Base-by-base conservation (phyloP, 2,113 vertebrate genomes). In the Oncorhynchus gorbuscha region DNA sequence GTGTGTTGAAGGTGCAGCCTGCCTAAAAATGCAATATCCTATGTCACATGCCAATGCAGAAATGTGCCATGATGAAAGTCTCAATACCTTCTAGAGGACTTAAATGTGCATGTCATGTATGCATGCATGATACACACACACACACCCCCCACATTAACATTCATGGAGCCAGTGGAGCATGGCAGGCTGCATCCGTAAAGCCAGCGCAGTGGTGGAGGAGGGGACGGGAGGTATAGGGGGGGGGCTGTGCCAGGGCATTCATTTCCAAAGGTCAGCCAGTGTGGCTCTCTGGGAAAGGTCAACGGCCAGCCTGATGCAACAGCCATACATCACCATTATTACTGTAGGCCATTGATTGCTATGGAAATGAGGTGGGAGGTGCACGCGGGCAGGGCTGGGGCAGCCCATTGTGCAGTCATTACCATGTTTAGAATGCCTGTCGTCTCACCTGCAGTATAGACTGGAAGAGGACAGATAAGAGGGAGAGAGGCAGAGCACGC, bases 161-260 rank as follows among this genome's bases (percentile, higher is more conserved):
- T 93, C 93, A 93, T 93, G 85, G 90, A 90, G 86, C 83, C 89
- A 90, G 80, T 89, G 91, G 84, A 91, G 90, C 90, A 86, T 92
- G 88, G 89, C 89, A 70, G 83, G 85, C 77, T 75, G 69, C 67
- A 69, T 76, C 82, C 84, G 77, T 85, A 74, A 74, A 90, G 84
- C 89, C 83, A 81, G 72, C 74, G 79, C 83, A 80, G 69, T 73
- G 79, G 75, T 66, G 12, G 69, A 72, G 64, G 65, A 20, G 59
- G n/a, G 4, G 70, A 77, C 51, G 68, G 51, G 77, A 49, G 61
- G 51, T 71, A 66, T 26, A 48, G 22, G 28, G 26, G 64, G 74
- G 69, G 71, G n/a, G 71, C 8, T 48, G 75, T 59, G 76, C 12
- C 3, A 12, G 24, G 65, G 65, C 65, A 67, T 30, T 67, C 26